Evolutionary conservation across 2,888 invertebrate species (phyloP).

Genomic region (Sinodicranocentrus sp.): DNA sequence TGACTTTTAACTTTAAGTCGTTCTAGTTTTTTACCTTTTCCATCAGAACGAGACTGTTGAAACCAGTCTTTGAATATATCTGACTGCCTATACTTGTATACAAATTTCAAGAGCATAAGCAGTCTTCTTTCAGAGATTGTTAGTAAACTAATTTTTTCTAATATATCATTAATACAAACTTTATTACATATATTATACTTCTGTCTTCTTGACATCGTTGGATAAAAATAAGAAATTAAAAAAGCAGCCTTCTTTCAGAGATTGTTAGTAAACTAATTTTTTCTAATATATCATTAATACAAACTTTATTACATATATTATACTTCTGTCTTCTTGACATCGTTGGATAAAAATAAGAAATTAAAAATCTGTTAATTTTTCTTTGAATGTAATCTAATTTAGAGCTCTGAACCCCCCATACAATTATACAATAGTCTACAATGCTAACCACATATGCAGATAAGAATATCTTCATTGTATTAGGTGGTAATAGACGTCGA

Average conservation of each 20-base stretch:
- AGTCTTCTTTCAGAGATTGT: background rate
- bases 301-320: background rate
- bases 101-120: background rate
- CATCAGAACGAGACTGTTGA: background rate
- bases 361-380: background rate
- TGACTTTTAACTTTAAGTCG: background rate
- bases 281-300: background rate
- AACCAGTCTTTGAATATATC: background rate
- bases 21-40: background rate
- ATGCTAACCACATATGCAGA: slow-evolving; percentile 4
- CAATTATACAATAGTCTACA: background rate
- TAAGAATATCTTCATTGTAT: slow-evolving; percentile 23
- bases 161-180: background rate
- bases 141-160: background rate
- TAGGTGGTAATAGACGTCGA: slow-evolving; percentile 15
- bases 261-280: background rate
- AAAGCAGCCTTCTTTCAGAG: background rate
- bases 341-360: background rate
- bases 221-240: too few species aligned
- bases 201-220: too few species aligned
- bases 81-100: background rate
- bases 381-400: background rate
- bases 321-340: background rate
- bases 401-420: background rate
- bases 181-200: too few species aligned